Percentiles rank a stretch among this genome's conserved stretches.
Conservation (phyloP, 2,797 vertebrate genomes). For the Naso thynnoides region DNA sequence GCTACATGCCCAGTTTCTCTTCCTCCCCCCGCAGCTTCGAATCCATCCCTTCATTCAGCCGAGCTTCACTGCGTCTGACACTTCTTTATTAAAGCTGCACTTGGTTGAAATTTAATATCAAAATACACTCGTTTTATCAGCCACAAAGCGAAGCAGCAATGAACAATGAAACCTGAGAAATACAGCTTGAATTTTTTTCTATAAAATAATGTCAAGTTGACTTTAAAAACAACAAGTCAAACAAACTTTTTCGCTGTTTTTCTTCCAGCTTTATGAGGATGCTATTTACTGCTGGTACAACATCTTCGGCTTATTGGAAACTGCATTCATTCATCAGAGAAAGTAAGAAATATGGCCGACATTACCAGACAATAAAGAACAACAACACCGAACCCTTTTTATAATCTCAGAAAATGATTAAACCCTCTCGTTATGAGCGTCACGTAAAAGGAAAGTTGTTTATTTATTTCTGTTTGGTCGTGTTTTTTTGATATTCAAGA, state of each 20-base stretch:
- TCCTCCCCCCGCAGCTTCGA: slow-evolving; percentile 5
- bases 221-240: slow-evolving; percentile 54
- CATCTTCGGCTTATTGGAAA: slow-evolving; percentile 29
- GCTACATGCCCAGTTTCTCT: not conserved
- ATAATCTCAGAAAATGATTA: slow-evolving; percentile 16
- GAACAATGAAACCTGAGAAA: slow-evolving; percentile 34
- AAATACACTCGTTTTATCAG: slow-evolving; percentile 31
- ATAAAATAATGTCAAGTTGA: slow-evolving; percentile 30
- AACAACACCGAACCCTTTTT: slow-evolving; percentile 7
- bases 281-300: slow-evolving; percentile 1
- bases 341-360: slow-evolving; percentile 39
- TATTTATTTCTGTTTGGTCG: not conserved
- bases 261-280: slow-evolving; percentile 19
- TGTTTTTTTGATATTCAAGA: not conserved
- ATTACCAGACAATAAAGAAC: slow-evolving; percentile 40
- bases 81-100: slow-evolving; percentile 48
- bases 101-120: slow-evolving; percentile 23
- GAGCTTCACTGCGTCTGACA: slow-evolving; percentile 10
- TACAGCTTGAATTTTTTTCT: not conserved
- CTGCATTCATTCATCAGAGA: slow-evolving; percentile 31
- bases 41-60: not conserved
- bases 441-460: not conserved
- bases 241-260: slow-evolving; percentile 27
- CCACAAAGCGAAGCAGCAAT: slow-evolving; percentile 44
- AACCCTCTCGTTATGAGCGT: slow-evolving; percentile 15